Conservation (phyloP, 53 echinoderm and acorn worm genomes). For the Glandiceps talaboti region DNA sequence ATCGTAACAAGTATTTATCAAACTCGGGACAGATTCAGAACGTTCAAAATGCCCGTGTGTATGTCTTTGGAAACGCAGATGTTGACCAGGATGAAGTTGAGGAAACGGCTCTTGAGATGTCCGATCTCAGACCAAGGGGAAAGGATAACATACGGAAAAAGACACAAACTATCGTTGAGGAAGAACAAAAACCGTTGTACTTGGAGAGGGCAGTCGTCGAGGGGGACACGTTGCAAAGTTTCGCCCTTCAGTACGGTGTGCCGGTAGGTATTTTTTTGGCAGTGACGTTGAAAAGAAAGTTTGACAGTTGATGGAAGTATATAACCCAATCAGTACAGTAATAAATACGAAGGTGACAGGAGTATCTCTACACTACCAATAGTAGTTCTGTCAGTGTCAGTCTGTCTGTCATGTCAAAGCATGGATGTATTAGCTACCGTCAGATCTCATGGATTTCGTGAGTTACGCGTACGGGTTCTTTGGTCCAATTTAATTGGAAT, state of each 20-base stretch:
- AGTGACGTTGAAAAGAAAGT: too few species aligned
- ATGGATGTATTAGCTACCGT: too few species aligned
- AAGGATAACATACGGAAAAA: conserved; percentile 3
- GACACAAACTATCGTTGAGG: conserved; percentile 21
- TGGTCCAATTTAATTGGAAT: too few species aligned
- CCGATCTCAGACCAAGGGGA: conserved; percentile 57
- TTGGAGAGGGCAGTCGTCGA: conserved; percentile 65
- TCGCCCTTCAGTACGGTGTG: conserved; percentile 67
- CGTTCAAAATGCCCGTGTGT: conserved; percentile 55
- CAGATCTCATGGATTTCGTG: too few species aligned
- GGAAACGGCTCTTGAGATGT: conserved; percentile 28
- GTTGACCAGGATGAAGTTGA: conserved; percentile 56
- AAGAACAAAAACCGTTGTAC: conserved; percentile 28
- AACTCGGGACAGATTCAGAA: conserved; percentile 72
- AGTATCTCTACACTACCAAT: too few species aligned
- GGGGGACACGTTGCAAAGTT: conserved; percentile 58
- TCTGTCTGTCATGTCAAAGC: too few species aligned
- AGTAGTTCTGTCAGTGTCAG: too few species aligned
- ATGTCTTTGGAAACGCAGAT: conserved; percentile 59
- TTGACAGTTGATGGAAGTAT: too few species aligned
- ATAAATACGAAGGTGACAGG: too few species aligned
- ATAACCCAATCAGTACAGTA: too few species aligned
- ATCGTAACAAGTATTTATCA: conserved; percentile 20
- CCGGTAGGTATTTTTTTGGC: conserved; percentile 62
- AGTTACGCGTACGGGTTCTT: too few species aligned